phyloP scores from a whole-genome alignment of 2,888 invertebrate genomes.

The Adelognathus sp. region DNA sequence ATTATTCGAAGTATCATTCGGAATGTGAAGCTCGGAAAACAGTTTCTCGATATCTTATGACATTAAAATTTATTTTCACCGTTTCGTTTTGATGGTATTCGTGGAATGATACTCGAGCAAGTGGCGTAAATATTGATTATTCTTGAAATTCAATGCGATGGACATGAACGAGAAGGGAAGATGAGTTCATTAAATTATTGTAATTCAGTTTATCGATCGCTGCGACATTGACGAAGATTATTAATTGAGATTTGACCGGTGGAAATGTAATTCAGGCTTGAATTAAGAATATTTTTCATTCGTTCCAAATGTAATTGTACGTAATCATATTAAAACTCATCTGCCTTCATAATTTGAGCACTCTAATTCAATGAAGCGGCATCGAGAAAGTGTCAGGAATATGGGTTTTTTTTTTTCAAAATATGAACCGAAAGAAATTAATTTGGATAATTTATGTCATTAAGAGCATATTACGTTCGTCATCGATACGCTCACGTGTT shows the following conservation, averaged over 20 bases:
- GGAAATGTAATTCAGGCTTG: constrained; percentile 18
- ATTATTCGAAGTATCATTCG: constrained; percentile 12
- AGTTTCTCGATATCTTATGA: background rate
- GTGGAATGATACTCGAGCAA: background rate
- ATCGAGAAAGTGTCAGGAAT: background rate
- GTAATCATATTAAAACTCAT: background rate
- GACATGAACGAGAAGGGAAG: background rate
- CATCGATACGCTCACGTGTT: background rate
- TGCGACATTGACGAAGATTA: constrained; percentile 19
- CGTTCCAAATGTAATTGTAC: background rate
- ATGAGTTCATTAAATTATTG: background rate
- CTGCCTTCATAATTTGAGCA: background rate
- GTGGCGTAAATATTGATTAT: background rate
- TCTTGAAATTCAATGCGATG: background rate
- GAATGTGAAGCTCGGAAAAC: background rate
- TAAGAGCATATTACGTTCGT: background rate
- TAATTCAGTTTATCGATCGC: background rate
- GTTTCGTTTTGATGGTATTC: background rate
- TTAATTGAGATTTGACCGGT: constrained; percentile 36
- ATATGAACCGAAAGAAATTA: background rate
- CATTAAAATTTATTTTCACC: background rate
- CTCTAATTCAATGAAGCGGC: background rate
- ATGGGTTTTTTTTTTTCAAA: background rate
- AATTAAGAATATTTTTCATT: background rate
- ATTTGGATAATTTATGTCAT: background rate